phyloP scores from a whole-genome alignment of 2,888 invertebrate genomes.

The Conchocele bisecta region DNA sequence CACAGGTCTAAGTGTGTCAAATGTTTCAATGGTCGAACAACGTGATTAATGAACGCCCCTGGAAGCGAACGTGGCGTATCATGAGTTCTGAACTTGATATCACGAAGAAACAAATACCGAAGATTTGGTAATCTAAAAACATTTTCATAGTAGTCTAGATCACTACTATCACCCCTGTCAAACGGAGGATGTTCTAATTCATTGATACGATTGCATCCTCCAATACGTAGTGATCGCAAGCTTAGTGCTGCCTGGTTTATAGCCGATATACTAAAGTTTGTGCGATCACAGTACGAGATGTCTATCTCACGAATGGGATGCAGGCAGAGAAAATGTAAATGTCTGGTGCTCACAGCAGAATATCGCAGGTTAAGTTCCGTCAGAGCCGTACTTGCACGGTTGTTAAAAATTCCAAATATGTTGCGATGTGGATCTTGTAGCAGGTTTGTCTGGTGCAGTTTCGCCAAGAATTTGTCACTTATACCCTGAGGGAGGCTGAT shows the following conservation, averaged over 20 bases:
- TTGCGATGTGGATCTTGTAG: constrained; percentile 34
- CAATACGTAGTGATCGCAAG: constrained; percentile 88
- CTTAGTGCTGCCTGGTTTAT: constrained; percentile 85
- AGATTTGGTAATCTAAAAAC: constrained; percentile 55
- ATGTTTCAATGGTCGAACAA: constrained; percentile 86
- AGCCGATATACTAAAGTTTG: constrained; percentile 78
- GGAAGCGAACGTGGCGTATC: not conserved
- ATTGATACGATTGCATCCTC: constrained; percentile 73
- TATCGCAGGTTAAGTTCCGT: constrained; percentile 63
- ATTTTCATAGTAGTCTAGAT: constrained; percentile 15
- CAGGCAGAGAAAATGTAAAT: constrained; percentile 88
- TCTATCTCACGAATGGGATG: constrained; percentile 91
- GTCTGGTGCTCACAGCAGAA: constrained; percentile 87
- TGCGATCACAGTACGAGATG: constrained; percentile 88
- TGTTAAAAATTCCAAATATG: constrained; percentile 53
- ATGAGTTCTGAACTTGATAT: constrained; percentile 36
- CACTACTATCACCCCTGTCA: constrained; percentile 9
- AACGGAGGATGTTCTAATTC: not conserved
- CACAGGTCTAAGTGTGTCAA: constrained; percentile 90
- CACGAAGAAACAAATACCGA: constrained; percentile 57
- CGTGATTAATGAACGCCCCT: constrained; percentile 75
- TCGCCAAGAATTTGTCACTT: constrained; percentile 47
- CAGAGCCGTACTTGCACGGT: constrained; percentile 51
- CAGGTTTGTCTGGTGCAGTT: constrained; percentile 32
- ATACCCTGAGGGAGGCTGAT: constrained; percentile 53